Evolutionary conservation across 2,113 vertebrate species (phyloP).

Genomic region (Poeciliopsis retropinna): DNA sequence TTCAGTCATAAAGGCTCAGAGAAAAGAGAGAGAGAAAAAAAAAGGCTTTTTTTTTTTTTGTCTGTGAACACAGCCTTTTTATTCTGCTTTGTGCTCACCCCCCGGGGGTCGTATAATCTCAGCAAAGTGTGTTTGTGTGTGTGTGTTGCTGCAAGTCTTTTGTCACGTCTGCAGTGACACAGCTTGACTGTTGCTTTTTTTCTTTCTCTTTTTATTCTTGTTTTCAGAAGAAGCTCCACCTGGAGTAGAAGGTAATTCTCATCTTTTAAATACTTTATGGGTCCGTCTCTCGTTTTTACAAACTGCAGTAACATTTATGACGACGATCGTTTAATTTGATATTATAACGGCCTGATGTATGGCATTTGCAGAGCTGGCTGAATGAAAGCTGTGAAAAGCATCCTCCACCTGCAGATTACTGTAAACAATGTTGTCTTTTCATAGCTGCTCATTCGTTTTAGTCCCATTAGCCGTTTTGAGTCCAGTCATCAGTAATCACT

Average conservation of each 20-base stretch:
- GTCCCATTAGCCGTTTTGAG: not conserved
- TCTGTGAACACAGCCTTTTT: conserved; percentile 30
- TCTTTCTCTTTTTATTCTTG: conserved; percentile 17
- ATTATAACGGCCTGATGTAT: not conserved
- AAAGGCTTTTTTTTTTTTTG: conserved; percentile 27
- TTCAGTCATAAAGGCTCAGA: conserved; percentile 54
- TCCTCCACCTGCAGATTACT: not conserved
- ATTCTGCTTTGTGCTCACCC: not conserved
- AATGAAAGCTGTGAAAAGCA: not conserved
- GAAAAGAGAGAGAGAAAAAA: conserved; percentile 45
- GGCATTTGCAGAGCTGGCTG: not conserved
- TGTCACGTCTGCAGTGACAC: conserved; percentile 7
- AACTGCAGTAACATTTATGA: not conserved
- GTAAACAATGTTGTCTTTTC: not conserved
- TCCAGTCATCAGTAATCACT: conserved; percentile 8
- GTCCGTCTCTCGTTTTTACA: not conserved
- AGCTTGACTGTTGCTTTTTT: not conserved
- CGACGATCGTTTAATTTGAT: not conserved
- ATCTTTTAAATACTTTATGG: not conserved
- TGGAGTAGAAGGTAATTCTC: conserved; percentile 69
- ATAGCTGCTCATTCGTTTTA: not conserved
- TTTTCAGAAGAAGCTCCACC: conserved; percentile 32
- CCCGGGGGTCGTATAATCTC: not conserved
- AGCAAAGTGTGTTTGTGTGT: not conserved
- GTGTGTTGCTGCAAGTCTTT: not conserved